phyloP scores from a whole-genome alignment of 2,113 vertebrate genomes.

The Rhinichthys klamathensis region DNA sequence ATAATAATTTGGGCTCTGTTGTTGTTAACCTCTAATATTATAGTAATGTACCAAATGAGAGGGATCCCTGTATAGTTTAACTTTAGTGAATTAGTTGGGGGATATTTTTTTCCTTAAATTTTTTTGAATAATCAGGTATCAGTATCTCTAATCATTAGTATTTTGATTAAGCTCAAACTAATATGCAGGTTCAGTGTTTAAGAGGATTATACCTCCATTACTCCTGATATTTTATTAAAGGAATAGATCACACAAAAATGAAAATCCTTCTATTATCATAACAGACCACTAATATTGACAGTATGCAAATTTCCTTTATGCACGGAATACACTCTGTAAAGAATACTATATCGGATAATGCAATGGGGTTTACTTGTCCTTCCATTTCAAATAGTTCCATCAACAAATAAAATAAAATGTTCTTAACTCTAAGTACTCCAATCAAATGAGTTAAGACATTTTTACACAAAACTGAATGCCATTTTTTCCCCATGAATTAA shows the following conservation, averaged over 20 bases:
- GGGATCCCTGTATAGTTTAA: too few relatives aligned
- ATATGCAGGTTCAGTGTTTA: constrained; percentile 33
- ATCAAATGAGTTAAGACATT: not conserved
- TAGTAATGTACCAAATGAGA: too few relatives aligned
- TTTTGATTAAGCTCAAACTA: not conserved
- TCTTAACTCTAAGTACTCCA: too few relatives aligned
- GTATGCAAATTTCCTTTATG: not conserved
- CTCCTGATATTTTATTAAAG: constrained; percentile 52
- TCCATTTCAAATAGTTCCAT: not conserved
- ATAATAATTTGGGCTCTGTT: too few relatives aligned
- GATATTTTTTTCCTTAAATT: too few relatives aligned
- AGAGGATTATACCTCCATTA: constrained; percentile 28
- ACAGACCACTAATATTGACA: not conserved
- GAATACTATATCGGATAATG: too few relatives aligned
- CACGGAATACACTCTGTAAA: not conserved
- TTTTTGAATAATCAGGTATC: too few relatives aligned
- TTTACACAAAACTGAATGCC: not conserved
- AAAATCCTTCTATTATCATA: not conserved
- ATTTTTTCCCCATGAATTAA: not conserved
- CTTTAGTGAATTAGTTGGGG: too few relatives aligned
- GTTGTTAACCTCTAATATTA: too few relatives aligned
- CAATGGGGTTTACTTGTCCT: not conserved
- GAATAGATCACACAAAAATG: not conserved
- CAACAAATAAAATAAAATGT: too few relatives aligned
- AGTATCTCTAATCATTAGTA: not conserved